A percentile compares a stretch with the other conserved stretches of the same genome.
Evolutionary conservation across 2,113 vertebrate genomes (phyloP).

Genomic region (Tor tambroides): DNA sequence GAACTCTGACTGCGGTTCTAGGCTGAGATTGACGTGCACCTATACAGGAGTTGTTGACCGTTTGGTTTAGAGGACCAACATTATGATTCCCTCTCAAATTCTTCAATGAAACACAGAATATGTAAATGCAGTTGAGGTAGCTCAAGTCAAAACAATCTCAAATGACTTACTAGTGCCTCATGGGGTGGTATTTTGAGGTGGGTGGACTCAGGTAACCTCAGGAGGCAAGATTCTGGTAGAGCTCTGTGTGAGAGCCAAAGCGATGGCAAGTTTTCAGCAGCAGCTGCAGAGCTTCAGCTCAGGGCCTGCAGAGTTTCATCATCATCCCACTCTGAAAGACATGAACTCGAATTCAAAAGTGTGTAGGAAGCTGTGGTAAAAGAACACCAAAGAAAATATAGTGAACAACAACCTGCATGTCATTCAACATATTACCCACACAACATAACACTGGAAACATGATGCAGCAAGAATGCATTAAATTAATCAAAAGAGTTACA

Average conservation of each 20-base stretch:
- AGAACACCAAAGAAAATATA: not conserved
- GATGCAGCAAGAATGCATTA: not conserved
- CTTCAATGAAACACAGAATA: not conserved
- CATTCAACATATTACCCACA: not conserved
- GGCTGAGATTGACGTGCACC: not conserved
- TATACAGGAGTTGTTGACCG: not conserved
- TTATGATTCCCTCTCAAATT: not conserved
- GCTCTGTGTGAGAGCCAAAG: not conserved
- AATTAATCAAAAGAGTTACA: not conserved
- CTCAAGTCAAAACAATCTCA: constrained; percentile 23
- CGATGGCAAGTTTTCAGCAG: constrained; percentile 7
- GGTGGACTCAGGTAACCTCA: constrained; percentile 39
- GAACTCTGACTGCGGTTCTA: not conserved
- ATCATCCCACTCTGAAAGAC: constrained; percentile 9
- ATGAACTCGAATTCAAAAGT: not conserved
- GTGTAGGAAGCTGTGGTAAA: not conserved
- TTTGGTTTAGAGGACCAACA: not conserved
- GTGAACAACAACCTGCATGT: not conserved
- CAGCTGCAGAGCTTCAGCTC: constrained; percentile 10
- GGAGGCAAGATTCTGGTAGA: not conserved
- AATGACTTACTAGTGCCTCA: constrained; percentile 42
- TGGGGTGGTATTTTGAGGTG: constrained; percentile 25
- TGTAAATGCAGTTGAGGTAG: constrained; percentile 12
- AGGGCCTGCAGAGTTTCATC: constrained; percentile 10
- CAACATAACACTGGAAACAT: not conserved